Percentiles rank a stretch among this genome's conserved stretches.
These are phyloP conservation scores for Trachymyrmex septentrionalis DNA, from an alignment of 1,140 invertebrate genomes.

Conservation along the genomic window DNA sequence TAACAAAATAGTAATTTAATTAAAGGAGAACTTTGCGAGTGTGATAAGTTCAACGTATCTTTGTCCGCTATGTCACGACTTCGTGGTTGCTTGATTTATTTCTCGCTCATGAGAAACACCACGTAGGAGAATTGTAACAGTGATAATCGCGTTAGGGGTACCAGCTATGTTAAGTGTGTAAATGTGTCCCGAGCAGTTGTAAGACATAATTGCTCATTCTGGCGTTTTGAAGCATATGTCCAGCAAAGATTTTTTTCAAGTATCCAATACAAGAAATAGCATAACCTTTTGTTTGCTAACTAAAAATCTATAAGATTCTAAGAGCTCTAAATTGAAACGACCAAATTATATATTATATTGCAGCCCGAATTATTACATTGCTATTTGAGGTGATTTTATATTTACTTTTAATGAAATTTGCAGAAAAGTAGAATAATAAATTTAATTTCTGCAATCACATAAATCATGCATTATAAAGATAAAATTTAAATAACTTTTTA, in stretches of 20 bases:
- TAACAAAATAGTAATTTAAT: conserved; percentile 1
- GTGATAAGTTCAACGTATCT: conserved; percentile 53
- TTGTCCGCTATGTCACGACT: conserved; percentile 53
- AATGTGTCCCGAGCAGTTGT: conserved; percentile 72
- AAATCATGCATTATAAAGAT: not conserved
- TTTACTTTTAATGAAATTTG: not conserved
- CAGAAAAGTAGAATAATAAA: not conserved
- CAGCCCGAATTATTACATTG: not conserved
- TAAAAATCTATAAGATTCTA: conserved; percentile 5
- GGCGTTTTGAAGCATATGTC: conserved; percentile 45
- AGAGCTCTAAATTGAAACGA: conserved; percentile 17
- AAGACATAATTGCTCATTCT: conserved; percentile 65
- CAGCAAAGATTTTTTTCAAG: conserved; percentile 27
- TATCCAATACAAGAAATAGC: not conserved
- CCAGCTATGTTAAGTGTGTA: conserved; percentile 78
- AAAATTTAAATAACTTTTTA: not conserved
- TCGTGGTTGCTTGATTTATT: conserved; percentile 70
- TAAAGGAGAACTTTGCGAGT: conserved; percentile 30
- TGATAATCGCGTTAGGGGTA: conserved; percentile 78
- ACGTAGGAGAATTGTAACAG: conserved; percentile 76
- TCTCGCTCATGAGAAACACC: conserved; percentile 67
- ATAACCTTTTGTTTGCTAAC: not conserved
- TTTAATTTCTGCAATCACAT: not conserved
- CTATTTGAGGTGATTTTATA: not conserved
- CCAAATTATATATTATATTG: conserved; percentile 1